phyloP scores from a whole-genome alignment of 2,113 vertebrate genomes.

The Saccopteryx leptura region DNA sequence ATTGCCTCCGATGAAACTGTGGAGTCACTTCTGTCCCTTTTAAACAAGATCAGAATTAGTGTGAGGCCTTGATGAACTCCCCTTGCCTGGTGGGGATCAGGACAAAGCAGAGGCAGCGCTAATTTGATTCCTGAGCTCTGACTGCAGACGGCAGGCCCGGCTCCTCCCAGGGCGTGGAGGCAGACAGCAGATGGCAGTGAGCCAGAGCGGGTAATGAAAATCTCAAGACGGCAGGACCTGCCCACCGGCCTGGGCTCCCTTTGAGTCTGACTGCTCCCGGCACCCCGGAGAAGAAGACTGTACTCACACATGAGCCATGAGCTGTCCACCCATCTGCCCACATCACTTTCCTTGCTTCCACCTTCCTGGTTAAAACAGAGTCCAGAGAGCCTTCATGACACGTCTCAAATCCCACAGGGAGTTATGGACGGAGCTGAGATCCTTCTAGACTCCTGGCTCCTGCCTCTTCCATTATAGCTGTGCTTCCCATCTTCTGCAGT shows the following conservation, averaged over 20 bases:
- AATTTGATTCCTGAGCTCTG: slow-evolving; percentile 90
- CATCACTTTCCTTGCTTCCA: not conserved
- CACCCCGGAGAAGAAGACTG: accelerated
- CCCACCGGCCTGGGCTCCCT: slow-evolving; percentile 3
- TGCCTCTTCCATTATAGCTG: not conserved
- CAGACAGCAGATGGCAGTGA: slow-evolving; percentile 75
- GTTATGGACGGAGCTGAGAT: accelerated
- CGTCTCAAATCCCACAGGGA: not conserved
- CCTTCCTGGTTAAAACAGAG: not conserved
- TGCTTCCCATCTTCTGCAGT: slow-evolving; percentile 23
- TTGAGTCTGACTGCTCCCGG: not conserved
- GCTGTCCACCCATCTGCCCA: accelerated
- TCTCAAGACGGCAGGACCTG: slow-evolving; percentile 61
- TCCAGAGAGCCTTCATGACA: not conserved
- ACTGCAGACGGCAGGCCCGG: slow-evolving; percentile 80
- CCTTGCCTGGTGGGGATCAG: slow-evolving; percentile 86
- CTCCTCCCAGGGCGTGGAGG: slow-evolving; percentile 83
- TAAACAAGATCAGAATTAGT: slow-evolving; percentile 88
- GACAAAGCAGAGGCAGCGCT: slow-evolving; percentile 82
- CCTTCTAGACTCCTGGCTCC: not conserved
- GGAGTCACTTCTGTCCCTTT: slow-evolving; percentile 87
- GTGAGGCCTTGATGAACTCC: slow-evolving; percentile 85
- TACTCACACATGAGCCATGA: accelerated
- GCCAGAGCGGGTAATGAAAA: slow-evolving; percentile 84
- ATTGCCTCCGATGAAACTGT: slow-evolving; percentile 84